Percentiles rank a stretch among this genome's conserved stretches.
phyloP scores from a whole-genome alignment of 2,113 vertebrate genomes.

The Oncorhynchus nerka region DNA sequence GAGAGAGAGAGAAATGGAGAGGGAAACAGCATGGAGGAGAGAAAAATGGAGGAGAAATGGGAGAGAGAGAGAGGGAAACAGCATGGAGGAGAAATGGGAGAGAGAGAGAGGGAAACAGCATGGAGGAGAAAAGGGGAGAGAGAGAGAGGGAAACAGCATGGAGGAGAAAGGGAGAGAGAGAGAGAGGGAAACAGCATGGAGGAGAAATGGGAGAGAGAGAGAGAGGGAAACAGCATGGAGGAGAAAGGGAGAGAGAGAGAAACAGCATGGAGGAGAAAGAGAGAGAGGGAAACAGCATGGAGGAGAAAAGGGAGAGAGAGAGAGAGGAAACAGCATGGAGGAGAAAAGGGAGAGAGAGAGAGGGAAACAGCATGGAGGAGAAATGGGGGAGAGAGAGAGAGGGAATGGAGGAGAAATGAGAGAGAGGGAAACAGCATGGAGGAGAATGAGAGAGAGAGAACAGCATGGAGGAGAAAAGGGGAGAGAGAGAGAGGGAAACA shows the following conservation, averaged over 20 bases:
- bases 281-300: too few relatives aligned
- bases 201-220: not conserved
- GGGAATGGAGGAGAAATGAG: too few relatives aligned
- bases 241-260: not conserved
- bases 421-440: too few relatives aligned
- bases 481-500: not conserved
- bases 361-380: not conserved
- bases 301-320: slow-evolving; percentile 7
- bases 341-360: not conserved
- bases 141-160: not conserved
- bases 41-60: too few relatives aligned
- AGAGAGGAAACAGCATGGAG: not conserved
- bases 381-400: not conserved
- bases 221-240: not conserved
- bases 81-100: too few relatives aligned
- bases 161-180: slow-evolving; percentile 3
- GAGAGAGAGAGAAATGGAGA: not conserved
- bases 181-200: not conserved
- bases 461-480: not conserved
- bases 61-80: too few relatives aligned
- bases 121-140: too few relatives aligned
- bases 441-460: too few relatives aligned
- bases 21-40: not conserved
- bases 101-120: too few relatives aligned
- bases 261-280: too few relatives aligned